A percentile compares a stretch with the other conserved stretches of the same genome.
Conservation (phyloP, 2,797 vertebrate species). For the Ctenopoma kingsleyae region DNA sequence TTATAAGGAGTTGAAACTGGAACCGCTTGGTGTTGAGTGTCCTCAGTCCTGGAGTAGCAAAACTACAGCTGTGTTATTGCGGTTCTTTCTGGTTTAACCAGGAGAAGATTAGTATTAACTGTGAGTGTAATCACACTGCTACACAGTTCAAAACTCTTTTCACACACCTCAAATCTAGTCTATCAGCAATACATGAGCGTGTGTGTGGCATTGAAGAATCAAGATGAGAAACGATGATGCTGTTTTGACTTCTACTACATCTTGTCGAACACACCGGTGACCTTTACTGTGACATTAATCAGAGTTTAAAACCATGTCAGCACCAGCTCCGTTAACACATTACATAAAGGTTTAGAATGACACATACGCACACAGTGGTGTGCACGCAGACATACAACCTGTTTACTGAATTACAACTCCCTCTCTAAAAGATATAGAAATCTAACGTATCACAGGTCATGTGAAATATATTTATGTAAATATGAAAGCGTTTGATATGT, state of each 20-base stretch:
- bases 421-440: neutral
- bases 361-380: slow-evolving; percentile 2
- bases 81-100: slow-evolving; percentile 31
- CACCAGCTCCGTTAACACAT: slow-evolving; percentile 61
- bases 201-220: no score
- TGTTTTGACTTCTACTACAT: slow-evolving; percentile 26
- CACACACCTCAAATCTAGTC: neutral
- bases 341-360: slow-evolving; percentile 49
- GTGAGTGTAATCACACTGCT: no score
- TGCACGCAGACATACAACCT: neutral
- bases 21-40: slow-evolving; percentile 71
- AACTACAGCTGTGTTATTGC: slow-evolving; percentile 77
- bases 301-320: slow-evolving; percentile 51
- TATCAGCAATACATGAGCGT: neutral
- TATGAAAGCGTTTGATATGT: no score
- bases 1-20: slow-evolving; percentile 80
- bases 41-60: slow-evolving; percentile 77
- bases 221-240: slow-evolving; percentile 7
- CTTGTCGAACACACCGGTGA: slow-evolving; percentile 29
- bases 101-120: no score
- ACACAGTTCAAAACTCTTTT: neutral
- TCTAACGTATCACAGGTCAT: neutral
- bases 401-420: neutral
- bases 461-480: no score
- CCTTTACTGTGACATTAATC: slow-evolving; percentile 60